Percentiles rank a stretch among this genome's conserved stretches.
Conservation (phyloP, 2,113 vertebrate genomes). For the Heterotis niloticus region DNA sequence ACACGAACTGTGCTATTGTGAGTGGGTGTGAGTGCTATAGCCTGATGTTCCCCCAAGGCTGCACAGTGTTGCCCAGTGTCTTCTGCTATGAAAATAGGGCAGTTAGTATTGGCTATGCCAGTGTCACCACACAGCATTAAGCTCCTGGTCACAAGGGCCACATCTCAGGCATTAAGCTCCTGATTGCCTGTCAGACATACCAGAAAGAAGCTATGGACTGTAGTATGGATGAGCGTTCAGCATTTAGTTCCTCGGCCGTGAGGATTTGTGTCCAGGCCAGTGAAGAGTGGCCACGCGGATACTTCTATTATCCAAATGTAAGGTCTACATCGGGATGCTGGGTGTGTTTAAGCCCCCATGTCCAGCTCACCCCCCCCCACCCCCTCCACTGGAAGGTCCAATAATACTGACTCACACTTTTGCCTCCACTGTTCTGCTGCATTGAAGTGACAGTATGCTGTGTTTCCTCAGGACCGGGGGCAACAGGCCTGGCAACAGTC, state of each 20-base stretch:
- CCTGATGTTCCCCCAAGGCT: background rate
- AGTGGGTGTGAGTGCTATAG: background rate
- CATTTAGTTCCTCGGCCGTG: background rate
- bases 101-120: background rate
- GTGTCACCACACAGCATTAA: background rate
- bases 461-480: constrained; percentile 67
- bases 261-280: background rate
- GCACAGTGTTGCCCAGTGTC: background rate
- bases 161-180: background rate
- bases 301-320: background rate
- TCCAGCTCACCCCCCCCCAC: background rate
- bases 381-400: background rate
- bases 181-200: background rate
- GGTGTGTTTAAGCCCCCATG: background rate
- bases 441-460: constrained; percentile 8
- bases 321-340: background rate
- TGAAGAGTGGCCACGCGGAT: background rate
- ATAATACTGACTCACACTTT: background rate
- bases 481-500: constrained; percentile 79
- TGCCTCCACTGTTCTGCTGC: background rate
- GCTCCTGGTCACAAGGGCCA: no score
- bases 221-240: background rate
- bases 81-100: background rate
- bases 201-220: background rate
- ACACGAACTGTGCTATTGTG: background rate